phyloP scores from a whole-genome alignment of 64 coral and sea anemone genomes.

The Exaiptasia diaphana region DNA sequence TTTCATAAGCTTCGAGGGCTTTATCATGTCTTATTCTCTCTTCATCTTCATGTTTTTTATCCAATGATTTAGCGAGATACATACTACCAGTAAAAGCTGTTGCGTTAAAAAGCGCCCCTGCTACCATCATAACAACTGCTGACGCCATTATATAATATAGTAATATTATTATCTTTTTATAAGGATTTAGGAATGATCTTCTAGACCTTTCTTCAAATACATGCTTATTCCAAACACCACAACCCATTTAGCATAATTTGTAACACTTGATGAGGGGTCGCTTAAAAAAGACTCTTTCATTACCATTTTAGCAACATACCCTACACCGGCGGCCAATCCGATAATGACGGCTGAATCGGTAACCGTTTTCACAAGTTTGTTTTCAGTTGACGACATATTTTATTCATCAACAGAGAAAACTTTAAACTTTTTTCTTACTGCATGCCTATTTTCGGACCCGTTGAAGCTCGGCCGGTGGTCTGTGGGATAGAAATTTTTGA shows the following conservation, averaged over 20 bases:
- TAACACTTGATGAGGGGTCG: not conserved
- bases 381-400: not conserved
- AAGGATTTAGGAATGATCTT: slow-evolving; percentile 1
- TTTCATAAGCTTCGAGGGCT: slow-evolving; percentile 37
- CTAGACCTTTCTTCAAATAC: not conserved
- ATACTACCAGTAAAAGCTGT: slow-evolving; percentile 20
- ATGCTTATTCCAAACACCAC: not conserved
- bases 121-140: slow-evolving; percentile 21
- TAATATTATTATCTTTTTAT: not conserved
- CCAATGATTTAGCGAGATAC: slow-evolving; percentile 8
- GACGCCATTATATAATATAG: not conserved
- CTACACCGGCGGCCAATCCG: slow-evolving; percentile 20
- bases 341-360: not conserved
- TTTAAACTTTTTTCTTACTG: not conserved
- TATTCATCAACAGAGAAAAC: not conserved
- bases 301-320: not conserved
- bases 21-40: slow-evolving; percentile 17
- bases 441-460: not conserved
- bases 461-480: not conserved
- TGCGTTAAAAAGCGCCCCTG: slow-evolving; percentile 29
- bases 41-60: not conserved
- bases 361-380: not conserved
- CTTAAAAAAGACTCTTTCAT: slow-evolving; percentile 12
- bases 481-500: slow-evolving; percentile 23
- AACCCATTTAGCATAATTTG: not conserved